Conservation (phyloP, 2,888 invertebrate species). For the Galerucella pusilla region DNA sequence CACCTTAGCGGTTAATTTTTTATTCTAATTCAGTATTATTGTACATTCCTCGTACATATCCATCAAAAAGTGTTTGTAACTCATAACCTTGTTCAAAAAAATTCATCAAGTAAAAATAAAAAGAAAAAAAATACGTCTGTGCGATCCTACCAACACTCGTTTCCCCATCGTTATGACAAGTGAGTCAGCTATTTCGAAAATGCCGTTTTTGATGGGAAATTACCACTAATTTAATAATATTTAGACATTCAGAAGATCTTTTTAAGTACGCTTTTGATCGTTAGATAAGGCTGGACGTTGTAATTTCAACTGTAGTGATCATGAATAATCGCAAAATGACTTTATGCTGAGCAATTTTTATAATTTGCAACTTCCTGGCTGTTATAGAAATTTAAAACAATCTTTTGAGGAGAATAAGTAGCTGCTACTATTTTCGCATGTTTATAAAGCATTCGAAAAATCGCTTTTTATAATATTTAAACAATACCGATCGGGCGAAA, state of each 20-base stretch:
- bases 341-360: neutral
- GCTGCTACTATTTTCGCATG: too few species aligned
- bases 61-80: too few species aligned
- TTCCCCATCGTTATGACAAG: conserved; percentile 54
- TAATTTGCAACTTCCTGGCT: neutral
- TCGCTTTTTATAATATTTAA: too few species aligned
- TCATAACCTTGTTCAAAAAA: conserved; percentile 23
- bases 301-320: neutral
- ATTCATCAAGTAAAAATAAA: conserved; percentile 47
- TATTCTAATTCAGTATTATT: too few species aligned
- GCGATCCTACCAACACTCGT: conserved; percentile 47
- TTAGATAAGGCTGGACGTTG: conserved; percentile 9
- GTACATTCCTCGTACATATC: too few species aligned
- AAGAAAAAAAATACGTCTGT: conserved; percentile 49
- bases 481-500: too few species aligned
- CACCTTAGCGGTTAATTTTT: too few species aligned
- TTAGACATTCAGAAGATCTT: conserved; percentile 52
- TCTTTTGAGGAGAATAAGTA: neutral
- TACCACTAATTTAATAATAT: conserved; percentile 57
- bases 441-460: too few species aligned
- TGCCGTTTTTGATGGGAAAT: conserved; percentile 40
- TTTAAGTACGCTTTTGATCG: conserved; percentile 31
- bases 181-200: conserved; percentile 53
- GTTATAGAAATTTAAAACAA: neutral
- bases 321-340: neutral